A percentile compares a stretch with the other conserved stretches of the same genome.
Evolutionary conservation across 2,888 invertebrate species (phyloP).

Genomic region (Oxycera nigricornis): DNA sequence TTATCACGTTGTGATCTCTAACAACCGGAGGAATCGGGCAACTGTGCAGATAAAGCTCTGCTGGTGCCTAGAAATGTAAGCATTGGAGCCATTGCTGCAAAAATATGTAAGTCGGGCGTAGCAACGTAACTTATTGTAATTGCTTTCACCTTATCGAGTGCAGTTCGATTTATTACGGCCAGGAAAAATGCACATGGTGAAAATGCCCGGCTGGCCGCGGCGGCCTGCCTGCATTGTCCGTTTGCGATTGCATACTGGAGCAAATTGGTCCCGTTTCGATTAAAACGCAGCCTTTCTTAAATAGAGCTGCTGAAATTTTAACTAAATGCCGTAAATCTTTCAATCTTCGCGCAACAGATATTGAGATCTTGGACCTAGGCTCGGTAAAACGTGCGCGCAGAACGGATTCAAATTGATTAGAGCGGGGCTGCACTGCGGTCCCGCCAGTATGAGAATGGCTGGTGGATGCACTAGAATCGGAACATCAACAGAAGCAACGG

Average conservation of each 20-base stretch:
- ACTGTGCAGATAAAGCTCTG: conserved; percentile 18
- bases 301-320: conserved; percentile 34
- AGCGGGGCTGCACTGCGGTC: no score
- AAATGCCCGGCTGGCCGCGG: neutral
- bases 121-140: conserved; percentile 35
- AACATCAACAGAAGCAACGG: neutral
- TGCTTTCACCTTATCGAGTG: conserved; percentile 37
- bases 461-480: conserved; percentile 24
- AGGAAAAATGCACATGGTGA: conserved; percentile 29
- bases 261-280: conserved; percentile 37
- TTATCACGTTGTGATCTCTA: conserved; percentile 27
- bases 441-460: neutral
- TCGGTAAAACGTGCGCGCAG: neutral
- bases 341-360: conserved; percentile 21
- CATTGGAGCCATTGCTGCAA: neutral
- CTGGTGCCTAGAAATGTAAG: conserved; percentile 28
- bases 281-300: conserved; percentile 34
- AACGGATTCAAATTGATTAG: conserved; percentile 26
- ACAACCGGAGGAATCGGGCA: conserved; percentile 22
- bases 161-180: conserved; percentile 31
- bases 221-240: conserved; percentile 4
- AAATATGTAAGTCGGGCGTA: neutral
- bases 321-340: conserved; percentile 36
- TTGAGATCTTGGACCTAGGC: neutral
- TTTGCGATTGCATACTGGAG: conserved; percentile 22